Conservation (phyloP, 2,797 vertebrate genomes). For the Chiroxiphia lanceolata region DNA sequence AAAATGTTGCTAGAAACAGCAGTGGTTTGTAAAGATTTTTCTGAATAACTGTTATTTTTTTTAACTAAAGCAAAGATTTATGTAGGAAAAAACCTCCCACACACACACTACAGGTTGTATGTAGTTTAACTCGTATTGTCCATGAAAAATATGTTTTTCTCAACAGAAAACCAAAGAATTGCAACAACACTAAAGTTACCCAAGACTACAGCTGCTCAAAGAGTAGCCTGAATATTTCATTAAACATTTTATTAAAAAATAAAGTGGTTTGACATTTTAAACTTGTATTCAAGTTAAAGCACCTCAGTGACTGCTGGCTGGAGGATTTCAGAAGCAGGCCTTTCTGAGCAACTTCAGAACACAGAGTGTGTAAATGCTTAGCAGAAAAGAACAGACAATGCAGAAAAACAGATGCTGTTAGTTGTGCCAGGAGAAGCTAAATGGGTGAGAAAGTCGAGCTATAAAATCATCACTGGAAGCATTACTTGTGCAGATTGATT, state of each 20-base stretch:
- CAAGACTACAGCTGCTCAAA: background rate
- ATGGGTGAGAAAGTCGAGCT: background rate
- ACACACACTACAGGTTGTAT: background rate
- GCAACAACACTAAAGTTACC: background rate
- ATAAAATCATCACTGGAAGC: background rate
- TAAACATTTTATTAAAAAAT: background rate
- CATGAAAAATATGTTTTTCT: background rate
- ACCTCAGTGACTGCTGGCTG: background rate
- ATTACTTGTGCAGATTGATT: background rate
- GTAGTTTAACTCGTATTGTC: background rate
- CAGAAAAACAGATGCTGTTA: background rate
- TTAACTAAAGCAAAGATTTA: background rate
- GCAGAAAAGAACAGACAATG: background rate
- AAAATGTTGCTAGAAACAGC: background rate
- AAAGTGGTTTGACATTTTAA: background rate
- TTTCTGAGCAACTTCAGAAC: background rate
- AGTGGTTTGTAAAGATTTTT: background rate
- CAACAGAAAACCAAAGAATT: background rate
- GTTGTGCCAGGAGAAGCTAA: background rate
- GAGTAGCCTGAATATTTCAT: background rate
- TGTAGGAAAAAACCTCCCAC: background rate
- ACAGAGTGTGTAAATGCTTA: background rate
- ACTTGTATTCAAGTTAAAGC: background rate
- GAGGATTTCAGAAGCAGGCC: background rate
- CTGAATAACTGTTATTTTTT: background rate